These are phyloP conservation scores for Cheirogaleus major DNA, from an alignment of 2,797 vertebrate species.

Conservation along the genomic window DNA sequence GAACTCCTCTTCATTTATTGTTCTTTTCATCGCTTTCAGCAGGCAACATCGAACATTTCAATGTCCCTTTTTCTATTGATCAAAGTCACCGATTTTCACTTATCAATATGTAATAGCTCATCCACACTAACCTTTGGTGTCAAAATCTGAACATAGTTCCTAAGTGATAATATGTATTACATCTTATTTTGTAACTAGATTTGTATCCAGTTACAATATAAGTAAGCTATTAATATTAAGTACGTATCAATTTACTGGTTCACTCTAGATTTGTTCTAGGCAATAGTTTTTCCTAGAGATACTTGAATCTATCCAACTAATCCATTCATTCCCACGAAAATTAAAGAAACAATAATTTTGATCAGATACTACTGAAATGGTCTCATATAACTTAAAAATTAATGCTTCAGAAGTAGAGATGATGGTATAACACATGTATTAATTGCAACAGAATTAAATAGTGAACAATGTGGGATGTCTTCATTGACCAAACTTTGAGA, in stretches of 20 bases:
- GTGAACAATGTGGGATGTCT: neutral
- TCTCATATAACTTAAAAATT: neutral
- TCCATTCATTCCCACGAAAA: neutral
- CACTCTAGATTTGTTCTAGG: conserved; percentile 2
- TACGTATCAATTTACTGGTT: neutral
- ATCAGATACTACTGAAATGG: neutral
- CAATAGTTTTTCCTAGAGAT: conserved; percentile 49
- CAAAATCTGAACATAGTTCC: conserved; percentile 30
- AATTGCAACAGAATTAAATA: neutral
- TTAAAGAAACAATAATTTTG: neutral
- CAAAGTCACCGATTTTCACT: neutral
- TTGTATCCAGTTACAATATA: neutral
- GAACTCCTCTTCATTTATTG: neutral
- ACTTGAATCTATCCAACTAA: neutral
- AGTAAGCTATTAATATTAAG: neutral
- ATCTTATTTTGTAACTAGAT: neutral
- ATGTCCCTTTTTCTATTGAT: neutral
- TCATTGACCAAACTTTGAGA: neutral
- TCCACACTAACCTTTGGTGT: neutral
- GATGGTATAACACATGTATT: neutral
- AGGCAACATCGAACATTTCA: neutral
- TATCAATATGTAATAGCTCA: neutral
- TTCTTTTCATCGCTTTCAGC: neutral
- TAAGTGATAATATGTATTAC: neutral
- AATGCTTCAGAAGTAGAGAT: neutral